Evolutionary conservation across 2,797 vertebrate species (phyloP).

Genomic region (Coilia nasus): DNA sequence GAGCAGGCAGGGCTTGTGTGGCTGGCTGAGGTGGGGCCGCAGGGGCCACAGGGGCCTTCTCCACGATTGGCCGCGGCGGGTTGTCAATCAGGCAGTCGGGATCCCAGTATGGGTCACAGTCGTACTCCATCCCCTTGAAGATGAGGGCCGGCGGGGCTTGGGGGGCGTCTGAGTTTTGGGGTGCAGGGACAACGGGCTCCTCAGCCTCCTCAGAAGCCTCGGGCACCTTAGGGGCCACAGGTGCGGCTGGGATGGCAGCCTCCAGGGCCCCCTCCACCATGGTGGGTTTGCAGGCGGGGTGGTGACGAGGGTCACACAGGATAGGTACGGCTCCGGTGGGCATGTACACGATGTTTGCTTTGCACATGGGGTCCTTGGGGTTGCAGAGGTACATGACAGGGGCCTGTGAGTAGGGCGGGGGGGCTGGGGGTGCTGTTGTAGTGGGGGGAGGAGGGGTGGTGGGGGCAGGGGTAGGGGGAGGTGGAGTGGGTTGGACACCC

Average conservation of each 20-base stretch:
- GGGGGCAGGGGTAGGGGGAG: constrained; percentile 48
- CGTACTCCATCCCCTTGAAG: constrained; percentile 70
- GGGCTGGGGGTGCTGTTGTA: constrained; percentile 55
- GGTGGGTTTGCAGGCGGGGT: constrained; percentile 65
- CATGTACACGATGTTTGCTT: constrained; percentile 74
- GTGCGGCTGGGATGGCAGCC: constrained; percentile 43
- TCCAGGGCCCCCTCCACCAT: constrained; percentile 43
- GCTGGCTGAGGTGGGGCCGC: too few relatives aligned
- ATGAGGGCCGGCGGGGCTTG: constrained; percentile 34
- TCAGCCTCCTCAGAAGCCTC: constrained; percentile 34
- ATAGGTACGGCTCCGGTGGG: constrained; percentile 68
- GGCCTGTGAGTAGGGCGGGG: constrained; percentile 62
- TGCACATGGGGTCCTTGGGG: constrained; percentile 71
- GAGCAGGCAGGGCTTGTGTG: neutral
- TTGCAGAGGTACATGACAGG: constrained; percentile 70
- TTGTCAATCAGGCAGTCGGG: constrained; percentile 76
- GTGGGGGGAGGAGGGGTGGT: constrained; percentile 49
- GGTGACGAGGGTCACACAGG: constrained; percentile 73
- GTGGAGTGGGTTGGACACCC: constrained; percentile 55
- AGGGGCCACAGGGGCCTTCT: neutral
- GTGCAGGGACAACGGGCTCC: constrained; percentile 32
- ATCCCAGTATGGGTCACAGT: constrained; percentile 79
- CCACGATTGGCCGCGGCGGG: constrained; percentile 59
- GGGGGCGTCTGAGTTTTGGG: constrained; percentile 34
- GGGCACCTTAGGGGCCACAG: constrained; percentile 54